Base-by-base conservation (phyloP, 2,888 invertebrate species). In the Ornithoptera priamus region DNA sequence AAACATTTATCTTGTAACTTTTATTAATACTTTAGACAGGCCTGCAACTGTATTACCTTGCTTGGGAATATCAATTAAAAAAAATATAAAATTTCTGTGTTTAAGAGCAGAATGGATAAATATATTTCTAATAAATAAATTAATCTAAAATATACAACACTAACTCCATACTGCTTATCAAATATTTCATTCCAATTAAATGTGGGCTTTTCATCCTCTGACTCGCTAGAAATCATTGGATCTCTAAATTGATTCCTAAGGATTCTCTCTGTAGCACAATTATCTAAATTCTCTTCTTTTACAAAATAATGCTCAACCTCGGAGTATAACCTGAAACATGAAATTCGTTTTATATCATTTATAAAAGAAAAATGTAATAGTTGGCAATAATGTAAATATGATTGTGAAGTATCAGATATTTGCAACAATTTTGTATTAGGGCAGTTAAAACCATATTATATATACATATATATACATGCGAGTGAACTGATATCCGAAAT, bases 161-260 rank as follows among this genome's bases (percentile, higher is more conserved):
- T 80, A 73, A 86, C 87, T 73, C 69, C 70, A 68, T 76, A 72
- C 63, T 74, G 79, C 61, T 75, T 79, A 17, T 73, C 76, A 65
- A 89, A 86, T 18, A 90, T 73, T 65, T 80, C 70, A 73, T 82
- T 79, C 90, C 90, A 91, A 70, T 90, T 73, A 22, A 90, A 83
- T n/a, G 68, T 73, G 17, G 77, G 73, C 0, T 69, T 71, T 2
- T 80, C 85, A 65, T 84, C 84, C 0, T 88, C 89, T 0, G 85
- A 84, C 1, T 88, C 88, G 67, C 86, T 87, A 7, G 85, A 85
- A 4, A 83, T 69, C 17, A 86, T 62, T 0, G 92, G 91, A 65
- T 90, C 84, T 57, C 69, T 72, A 71, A 88, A 91, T 64, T 79
- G 83, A 67, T 89, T 88, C 1, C 80, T 75, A 0, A 92, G 75